These are phyloP conservation scores for Geotrupes spiniger DNA, from an alignment of 2,888 invertebrate genomes.

Conservation along the genomic window DNA sequence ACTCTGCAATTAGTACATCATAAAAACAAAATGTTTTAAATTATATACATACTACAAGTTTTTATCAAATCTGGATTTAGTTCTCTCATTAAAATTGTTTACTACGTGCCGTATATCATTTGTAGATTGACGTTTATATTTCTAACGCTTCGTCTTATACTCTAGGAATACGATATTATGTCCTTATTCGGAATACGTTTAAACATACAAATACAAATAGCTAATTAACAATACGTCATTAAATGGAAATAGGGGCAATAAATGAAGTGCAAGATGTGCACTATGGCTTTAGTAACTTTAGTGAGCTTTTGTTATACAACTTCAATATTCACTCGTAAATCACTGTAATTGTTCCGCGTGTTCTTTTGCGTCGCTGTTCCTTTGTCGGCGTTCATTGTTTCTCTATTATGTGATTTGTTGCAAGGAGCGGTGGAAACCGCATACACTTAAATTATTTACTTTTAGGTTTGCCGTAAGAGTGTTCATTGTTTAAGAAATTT, in stretches of 20 bases:
- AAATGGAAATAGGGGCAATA: slow-evolving; percentile 17
- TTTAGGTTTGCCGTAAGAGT: too few species aligned
- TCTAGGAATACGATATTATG: slow-evolving; percentile 19
- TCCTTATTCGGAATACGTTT: slow-evolving; percentile 20
- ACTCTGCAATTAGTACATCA: slow-evolving; percentile 14
- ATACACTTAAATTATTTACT: slow-evolving; percentile 1
- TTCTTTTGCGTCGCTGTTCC: slow-evolving; percentile 20
- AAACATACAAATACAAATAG: slow-evolving; percentile 26
- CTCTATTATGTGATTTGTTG: slow-evolving; percentile 19
- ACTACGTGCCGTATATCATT: slow-evolving; percentile 10
- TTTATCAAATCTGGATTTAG: slow-evolving; percentile 9
- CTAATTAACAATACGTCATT: slow-evolving; percentile 27
- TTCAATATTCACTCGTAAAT: slow-evolving; percentile 24
- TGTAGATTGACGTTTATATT: slow-evolving; percentile 16
- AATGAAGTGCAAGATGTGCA: slow-evolving; percentile 11
- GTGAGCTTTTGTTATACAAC: slow-evolving; percentile 24
- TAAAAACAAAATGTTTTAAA: slow-evolving; percentile 16
- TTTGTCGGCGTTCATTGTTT: slow-evolving; percentile 20
- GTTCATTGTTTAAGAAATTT: too few species aligned
- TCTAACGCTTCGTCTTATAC: background rate
- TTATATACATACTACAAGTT: slow-evolving; percentile 14
- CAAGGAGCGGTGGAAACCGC: slow-evolving; percentile 15
- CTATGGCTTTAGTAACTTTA: slow-evolving; percentile 22
- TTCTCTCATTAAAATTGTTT: slow-evolving; percentile 6
- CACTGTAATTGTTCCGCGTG: slow-evolving; percentile 23